These are phyloP conservation scores for Lasioglossum villosulum DNA, from an alignment of 2,888 invertebrate genomes.

Conservation along the genomic window DNA sequence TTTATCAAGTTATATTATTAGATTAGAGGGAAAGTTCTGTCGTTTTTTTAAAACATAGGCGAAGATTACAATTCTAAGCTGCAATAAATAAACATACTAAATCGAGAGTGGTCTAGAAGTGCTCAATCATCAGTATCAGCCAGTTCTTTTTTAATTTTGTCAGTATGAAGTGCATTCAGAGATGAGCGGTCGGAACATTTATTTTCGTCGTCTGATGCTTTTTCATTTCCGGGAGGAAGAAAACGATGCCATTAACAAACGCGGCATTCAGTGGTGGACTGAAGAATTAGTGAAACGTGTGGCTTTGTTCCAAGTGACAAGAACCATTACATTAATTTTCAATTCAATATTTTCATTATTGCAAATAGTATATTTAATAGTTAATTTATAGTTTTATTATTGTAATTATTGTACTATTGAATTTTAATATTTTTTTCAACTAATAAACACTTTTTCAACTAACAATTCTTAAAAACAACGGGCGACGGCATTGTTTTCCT, in stretches of 20 bases:
- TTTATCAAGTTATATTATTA: neutral
- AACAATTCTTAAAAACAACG: conserved; percentile 12
- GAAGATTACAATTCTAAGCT: neutral
- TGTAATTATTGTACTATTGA: too few species aligned
- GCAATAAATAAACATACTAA: neutral
- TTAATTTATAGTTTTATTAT: too few species aligned
- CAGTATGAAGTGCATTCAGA: neutral
- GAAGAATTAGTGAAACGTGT: neutral
- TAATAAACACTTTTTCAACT: neutral
- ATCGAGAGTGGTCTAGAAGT: neutral
- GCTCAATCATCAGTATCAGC: neutral
- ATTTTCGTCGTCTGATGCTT: neutral
- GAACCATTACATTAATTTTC: neutral
- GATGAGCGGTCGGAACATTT: neutral
- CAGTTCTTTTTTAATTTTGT: neutral
- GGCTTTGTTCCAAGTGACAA: neutral
- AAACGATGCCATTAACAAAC: neutral
- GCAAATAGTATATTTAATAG: too few species aligned
- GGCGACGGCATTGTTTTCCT: neutral
- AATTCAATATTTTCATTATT: too few species aligned
- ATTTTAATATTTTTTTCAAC: too few species aligned
- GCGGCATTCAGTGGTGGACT: neutral
- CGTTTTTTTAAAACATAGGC: too few species aligned
- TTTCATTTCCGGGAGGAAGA: neutral
- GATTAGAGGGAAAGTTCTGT: too few species aligned